These are phyloP conservation scores for Perdita meconis DNA, from an alignment of 2,888 invertebrate species.

Conservation along the genomic window DNA sequence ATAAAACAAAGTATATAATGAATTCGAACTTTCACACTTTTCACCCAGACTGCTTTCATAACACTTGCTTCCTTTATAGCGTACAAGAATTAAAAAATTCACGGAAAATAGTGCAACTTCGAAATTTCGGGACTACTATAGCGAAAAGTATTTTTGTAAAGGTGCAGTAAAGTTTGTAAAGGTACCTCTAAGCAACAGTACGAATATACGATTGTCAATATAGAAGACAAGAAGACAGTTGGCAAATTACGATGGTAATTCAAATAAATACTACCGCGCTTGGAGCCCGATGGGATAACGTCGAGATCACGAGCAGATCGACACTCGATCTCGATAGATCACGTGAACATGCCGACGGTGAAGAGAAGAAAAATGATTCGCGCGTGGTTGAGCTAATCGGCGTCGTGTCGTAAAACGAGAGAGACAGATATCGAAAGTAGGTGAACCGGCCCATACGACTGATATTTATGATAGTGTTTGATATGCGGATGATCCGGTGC, in stretches of 20 bases:
- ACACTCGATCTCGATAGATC: conserved; percentile 46
- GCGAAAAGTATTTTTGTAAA: conserved; percentile 1
- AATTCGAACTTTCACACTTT: too few species aligned
- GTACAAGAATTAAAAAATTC: too few species aligned
- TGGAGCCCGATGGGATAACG: conserved; percentile 21
- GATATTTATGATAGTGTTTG: conserved; percentile 62
- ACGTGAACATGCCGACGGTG: conserved; percentile 27
- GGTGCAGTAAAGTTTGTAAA: too few species aligned
- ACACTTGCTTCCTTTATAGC: too few species aligned
- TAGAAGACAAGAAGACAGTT: too few species aligned
- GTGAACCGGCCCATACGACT: conserved; percentile 59
- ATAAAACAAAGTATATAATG: too few species aligned
- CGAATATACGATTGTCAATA: too few species aligned
- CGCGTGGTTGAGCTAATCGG: conserved; percentile 60
- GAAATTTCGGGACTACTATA: background rate
- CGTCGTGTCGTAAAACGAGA: conserved; percentile 46
- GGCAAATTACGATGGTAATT: conserved; percentile 2
- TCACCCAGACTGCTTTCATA: too few species aligned
- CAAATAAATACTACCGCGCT: conserved; percentile 7
- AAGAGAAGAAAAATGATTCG: conserved; percentile 45
- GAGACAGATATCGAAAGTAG: conserved; percentile 66
- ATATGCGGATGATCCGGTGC: conserved; percentile 69
- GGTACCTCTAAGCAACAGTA: too few species aligned
- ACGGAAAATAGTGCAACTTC: background rate
- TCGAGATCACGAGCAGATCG: conserved; percentile 38